phyloP scores from a whole-genome alignment of 1,140 invertebrate genomes.

The silkworm (Bombyx mori) region ASM3026992v2 NC_085108.1:3476001-3476500 shows the following conservation, averaged over 20 bases:
- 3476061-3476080: conserved; percentile 31
- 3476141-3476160: conserved; percentile 55
- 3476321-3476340: too few species aligned
- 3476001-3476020: conserved; percentile 36
- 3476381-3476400: too few species aligned
- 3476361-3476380: too few species aligned
- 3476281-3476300: too few species aligned
- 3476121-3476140: conserved; percentile 52
- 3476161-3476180: conserved; percentile 62
- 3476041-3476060: conserved; percentile 37
- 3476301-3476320: too few species aligned
- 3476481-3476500: too few species aligned
- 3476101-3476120: conserved; percentile 45
- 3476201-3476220: conserved; percentile 42
- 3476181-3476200: conserved; percentile 55
- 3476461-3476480: too few species aligned
- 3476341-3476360: too few species aligned
- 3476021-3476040: conserved; percentile 44
- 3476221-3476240: conserved; percentile 7
- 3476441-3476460: too few species aligned
- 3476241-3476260: neutral
- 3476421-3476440: too few species aligned
- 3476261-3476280: too few species aligned
- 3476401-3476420: too few species aligned
- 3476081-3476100: conserved; percentile 40